These are phyloP conservation scores for Andricus curvator DNA, from an alignment of 2,888 invertebrate genomes.

Conservation along the genomic window DNA sequence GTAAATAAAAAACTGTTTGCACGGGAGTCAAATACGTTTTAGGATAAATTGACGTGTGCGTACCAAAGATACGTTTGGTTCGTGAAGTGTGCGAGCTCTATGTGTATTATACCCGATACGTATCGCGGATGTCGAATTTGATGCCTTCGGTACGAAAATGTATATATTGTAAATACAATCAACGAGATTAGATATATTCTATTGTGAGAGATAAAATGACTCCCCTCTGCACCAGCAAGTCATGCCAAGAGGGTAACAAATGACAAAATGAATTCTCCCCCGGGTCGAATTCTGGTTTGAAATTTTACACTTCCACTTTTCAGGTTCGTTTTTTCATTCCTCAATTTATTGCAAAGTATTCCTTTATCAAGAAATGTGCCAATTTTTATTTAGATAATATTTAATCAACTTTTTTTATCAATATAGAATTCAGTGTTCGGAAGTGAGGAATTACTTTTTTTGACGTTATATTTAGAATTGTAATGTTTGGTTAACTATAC, in stretches of 20 bases:
- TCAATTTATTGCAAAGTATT: background rate
- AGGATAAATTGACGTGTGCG: slow-evolving; percentile 14
- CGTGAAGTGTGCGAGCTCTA: background rate
- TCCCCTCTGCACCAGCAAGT: slow-evolving; percentile 26
- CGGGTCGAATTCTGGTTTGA: slow-evolving; percentile 1
- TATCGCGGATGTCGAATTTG: slow-evolving; percentile 20
- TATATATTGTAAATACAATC: slow-evolving; percentile 39
- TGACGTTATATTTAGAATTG: too few relatives aligned
- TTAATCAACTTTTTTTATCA: background rate
- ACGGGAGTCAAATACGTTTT: slow-evolving; percentile 24
- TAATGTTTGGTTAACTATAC: too few relatives aligned
- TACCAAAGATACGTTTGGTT: slow-evolving; percentile 1
- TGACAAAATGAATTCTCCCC: slow-evolving; percentile 23
- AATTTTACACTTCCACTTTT: background rate
- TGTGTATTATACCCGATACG: slow-evolving; percentile 27
- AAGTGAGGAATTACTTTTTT: background rate
- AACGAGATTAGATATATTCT: slow-evolving; percentile 41
- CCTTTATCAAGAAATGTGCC: background rate
- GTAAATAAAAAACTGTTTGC: slow-evolving; percentile 23
- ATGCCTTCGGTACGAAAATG: slow-evolving; percentile 35
- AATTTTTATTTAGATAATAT: background rate
- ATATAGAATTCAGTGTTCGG: background rate
- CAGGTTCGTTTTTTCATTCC: background rate
- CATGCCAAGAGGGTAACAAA: slow-evolving; percentile 21
- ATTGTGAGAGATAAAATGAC: slow-evolving; percentile 38